phyloP scores from a whole-genome alignment of 1,140 invertebrate species.

The Neodiprion virginianus region DNA sequence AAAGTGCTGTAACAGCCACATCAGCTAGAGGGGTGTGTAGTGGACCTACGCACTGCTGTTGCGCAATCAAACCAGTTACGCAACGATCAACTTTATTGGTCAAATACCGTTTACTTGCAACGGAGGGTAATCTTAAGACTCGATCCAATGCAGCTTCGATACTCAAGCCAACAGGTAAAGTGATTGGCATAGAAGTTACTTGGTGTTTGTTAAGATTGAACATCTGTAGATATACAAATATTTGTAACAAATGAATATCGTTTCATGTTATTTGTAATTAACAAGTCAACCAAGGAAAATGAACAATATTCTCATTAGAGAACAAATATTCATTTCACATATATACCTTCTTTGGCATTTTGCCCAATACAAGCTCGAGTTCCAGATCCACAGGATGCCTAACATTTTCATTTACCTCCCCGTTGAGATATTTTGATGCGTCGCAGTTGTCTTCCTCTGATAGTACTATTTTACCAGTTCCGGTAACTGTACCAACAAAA shows the following conservation, averaged over 20 bases:
- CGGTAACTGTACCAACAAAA: conserved; percentile 92
- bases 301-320: too few species aligned
- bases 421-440: conserved; percentile 48
- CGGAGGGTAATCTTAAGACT: conserved; percentile 88
- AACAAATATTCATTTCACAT: conserved; percentile 2
- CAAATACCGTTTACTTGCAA: conserved; percentile 94
- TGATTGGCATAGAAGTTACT: conserved; percentile 54
- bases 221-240: conserved; percentile 47
- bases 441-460: conserved; percentile 67
- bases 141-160: conserved; percentile 75
- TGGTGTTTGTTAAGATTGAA: conserved; percentile 61
- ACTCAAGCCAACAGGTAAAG: conserved; percentile 64
- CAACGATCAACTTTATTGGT: conserved; percentile 96
- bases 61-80: conserved; percentile 94
- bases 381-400: conserved; percentile 85
- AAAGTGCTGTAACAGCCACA: conserved; percentile 91
- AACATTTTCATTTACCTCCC: conserved; percentile 28
- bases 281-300: not conserved
- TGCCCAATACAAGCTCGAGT: conserved; percentile 88
- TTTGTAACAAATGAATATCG: not conserved
- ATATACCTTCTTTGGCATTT: conserved; percentile 79
- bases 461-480: conserved; percentile 82
- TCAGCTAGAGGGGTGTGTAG: conserved; percentile 95
- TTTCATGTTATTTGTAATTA: not conserved
- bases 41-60: conserved; percentile 97